Evolutionary conservation across 2,797 vertebrate genomes (phyloP).

Genomic region (Bryconaethiops microstoma): DNA sequence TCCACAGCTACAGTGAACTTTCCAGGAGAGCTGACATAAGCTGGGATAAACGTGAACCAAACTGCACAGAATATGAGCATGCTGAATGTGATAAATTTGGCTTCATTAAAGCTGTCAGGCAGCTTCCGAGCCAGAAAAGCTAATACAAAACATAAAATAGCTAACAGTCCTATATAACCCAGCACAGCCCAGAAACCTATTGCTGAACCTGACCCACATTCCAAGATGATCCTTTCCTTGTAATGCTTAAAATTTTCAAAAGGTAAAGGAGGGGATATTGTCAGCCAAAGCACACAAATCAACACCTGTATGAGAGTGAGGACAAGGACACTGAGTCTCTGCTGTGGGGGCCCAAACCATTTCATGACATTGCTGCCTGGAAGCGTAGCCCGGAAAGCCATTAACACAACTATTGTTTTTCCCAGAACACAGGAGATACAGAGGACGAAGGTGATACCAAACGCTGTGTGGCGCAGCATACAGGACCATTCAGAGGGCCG

Average conservation of each 20-base stretch:
- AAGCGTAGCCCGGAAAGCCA: slow-evolving; percentile 67
- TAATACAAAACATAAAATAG: slow-evolving; percentile 60
- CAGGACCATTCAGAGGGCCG: slow-evolving; percentile 69
- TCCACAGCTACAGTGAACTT: no score
- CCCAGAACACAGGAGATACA: slow-evolving; percentile 50
- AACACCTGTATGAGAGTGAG: slow-evolving; percentile 23
- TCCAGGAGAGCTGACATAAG: no score
- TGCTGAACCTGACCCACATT: slow-evolving; percentile 55
- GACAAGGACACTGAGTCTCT: slow-evolving; percentile 38
- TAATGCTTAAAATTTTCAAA: slow-evolving; percentile 25
- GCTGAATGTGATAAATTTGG: no score
- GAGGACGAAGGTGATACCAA: slow-evolving; percentile 19
- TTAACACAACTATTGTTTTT: slow-evolving; percentile 71
- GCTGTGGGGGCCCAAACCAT: slow-evolving; percentile 48
- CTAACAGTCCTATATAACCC: slow-evolving; percentile 61
- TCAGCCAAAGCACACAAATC: slow-evolving; percentile 14
- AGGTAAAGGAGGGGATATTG: slow-evolving; percentile 8
- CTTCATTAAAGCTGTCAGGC: no score
- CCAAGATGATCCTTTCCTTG: slow-evolving; percentile 56
- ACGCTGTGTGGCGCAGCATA: slow-evolving; percentile 65
- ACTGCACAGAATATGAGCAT: no score
- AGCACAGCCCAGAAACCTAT: slow-evolving; percentile 59
- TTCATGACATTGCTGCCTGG: slow-evolving; percentile 44
- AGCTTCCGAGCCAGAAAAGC: no score
- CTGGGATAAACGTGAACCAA: no score